Evolutionary conservation across 2,113 vertebrate species (phyloP).

Genomic region (Hypanus sabinus): DNA sequence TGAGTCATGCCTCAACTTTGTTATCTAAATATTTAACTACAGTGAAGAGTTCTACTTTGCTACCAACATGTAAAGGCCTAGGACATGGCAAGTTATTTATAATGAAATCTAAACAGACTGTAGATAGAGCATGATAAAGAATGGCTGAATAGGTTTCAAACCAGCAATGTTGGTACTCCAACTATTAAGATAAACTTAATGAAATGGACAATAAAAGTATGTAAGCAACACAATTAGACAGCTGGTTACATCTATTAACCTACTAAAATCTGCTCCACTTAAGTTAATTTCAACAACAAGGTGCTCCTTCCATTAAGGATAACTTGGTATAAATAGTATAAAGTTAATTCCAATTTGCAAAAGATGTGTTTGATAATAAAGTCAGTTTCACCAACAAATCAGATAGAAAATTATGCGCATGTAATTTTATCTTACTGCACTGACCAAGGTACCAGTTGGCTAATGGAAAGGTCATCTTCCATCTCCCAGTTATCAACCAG

Average conservation of each 20-base stretch:
- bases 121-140: background rate
- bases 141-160: background rate
- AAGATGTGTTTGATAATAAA: background rate
- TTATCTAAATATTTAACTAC: background rate
- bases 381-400: background rate
- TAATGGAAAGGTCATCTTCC: slow-evolving; percentile 65
- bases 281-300: background rate
- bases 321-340: background rate
- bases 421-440: slow-evolving; percentile 53
- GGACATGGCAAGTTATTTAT: background rate
- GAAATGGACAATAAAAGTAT: background rate
- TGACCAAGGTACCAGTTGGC: slow-evolving; percentile 56
- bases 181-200: no score
- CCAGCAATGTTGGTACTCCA: background rate
- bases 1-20: background rate
- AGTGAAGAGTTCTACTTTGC: background rate
- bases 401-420: slow-evolving; percentile 42
- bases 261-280: background rate
- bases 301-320: background rate
- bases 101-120: no score
- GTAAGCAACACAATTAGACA: background rate
- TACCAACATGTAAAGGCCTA: background rate
- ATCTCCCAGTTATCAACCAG: slow-evolving; percentile 55
- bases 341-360: background rate
- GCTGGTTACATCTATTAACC: background rate